Evolutionary conservation across 2,888 invertebrate genomes (phyloP), one percentile per base, ranked within the genome.

Genomic region (Lasioglossum lativentre): DNA sequence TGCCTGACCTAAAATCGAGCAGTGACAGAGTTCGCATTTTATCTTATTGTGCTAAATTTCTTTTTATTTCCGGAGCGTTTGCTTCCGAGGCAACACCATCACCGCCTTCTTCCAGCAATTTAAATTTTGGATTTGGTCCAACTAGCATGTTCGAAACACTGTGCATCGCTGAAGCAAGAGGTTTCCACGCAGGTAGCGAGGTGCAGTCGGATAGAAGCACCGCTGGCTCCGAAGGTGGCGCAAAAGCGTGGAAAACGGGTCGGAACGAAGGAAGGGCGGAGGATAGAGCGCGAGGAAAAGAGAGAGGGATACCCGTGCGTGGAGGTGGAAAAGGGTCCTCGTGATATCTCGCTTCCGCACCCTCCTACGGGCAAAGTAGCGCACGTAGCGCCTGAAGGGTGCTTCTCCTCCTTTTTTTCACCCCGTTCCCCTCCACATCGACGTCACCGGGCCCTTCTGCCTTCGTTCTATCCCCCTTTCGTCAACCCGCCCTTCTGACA

Each of bases 261-360:
- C 87, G 87, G 78, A 76, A 79, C 70, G 78, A 73, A 38, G 75
- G 52, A 72, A 47, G 70, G 47, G 85, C 27, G 42, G 38, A 59
- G 30, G 63, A 34, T 12, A 56, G 59, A 59, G 56, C 82, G 59
- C 27, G 52, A 16, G 56, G 34, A 66, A n/a, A 23, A 59, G 23
- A 70, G 47, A 72, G 52, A 52, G 52, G 10, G 23, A 52, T 52
- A 52, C 0, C n/a, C n/a, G 63, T 63, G 79, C n/a, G 81, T 23
- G 75, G 78, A 63, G 78, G 73, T 83, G 82, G 86, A 83, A 87
- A 89, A 91, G 90, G 90, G 89, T 89, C 87, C 91, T 88, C 90
- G 83, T 87, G 88, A 86, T 89, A 86, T 91, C 91, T 92, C 91
- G 87, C 91, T 91, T 90, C 92, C 93, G 93, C 93, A 92, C 93